Conservation (phyloP, 1,140 invertebrate genomes). For the Pseudobourletiella spinata region DNA sequence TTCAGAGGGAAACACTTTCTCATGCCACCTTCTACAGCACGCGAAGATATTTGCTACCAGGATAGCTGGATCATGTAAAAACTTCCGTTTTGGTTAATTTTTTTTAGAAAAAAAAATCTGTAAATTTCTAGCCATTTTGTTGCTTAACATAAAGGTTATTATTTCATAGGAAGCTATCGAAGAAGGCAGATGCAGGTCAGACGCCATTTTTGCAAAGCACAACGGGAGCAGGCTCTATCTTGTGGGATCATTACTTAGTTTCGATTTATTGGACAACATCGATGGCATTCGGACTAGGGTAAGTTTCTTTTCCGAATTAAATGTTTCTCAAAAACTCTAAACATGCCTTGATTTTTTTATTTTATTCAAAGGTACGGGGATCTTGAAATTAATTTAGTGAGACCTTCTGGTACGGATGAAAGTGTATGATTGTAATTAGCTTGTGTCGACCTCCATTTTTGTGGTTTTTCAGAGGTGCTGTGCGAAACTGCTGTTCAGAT, state of each 20-base stretch:
- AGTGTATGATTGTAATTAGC: no score
- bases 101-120: no score
- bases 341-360: not conserved
- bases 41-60: constrained; percentile 15
- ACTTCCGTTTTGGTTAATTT: no score
- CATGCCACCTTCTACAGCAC: constrained; percentile 23
- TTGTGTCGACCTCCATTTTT: no score
- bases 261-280: constrained; percentile 24
- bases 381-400: constrained; percentile 7
- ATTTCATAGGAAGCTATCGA: not conserved
- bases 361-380: constrained; percentile 6
- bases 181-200: not conserved
- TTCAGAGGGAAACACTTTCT: constrained; percentile 23
- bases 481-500: constrained; percentile 21
- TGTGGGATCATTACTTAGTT: constrained; percentile 21
- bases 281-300: constrained; percentile 25
- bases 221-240: not conserved
- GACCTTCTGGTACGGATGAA: not conserved
- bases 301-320: no score
- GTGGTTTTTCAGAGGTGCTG: no score
- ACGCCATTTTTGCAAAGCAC: not conserved
- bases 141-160: not conserved
- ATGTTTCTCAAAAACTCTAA: no score
- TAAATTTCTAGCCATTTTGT: no score
- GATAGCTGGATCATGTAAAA: constrained; percentile 16